Conservation (phyloP, 2,888 invertebrate species). For the Torymus tubicola region DNA sequence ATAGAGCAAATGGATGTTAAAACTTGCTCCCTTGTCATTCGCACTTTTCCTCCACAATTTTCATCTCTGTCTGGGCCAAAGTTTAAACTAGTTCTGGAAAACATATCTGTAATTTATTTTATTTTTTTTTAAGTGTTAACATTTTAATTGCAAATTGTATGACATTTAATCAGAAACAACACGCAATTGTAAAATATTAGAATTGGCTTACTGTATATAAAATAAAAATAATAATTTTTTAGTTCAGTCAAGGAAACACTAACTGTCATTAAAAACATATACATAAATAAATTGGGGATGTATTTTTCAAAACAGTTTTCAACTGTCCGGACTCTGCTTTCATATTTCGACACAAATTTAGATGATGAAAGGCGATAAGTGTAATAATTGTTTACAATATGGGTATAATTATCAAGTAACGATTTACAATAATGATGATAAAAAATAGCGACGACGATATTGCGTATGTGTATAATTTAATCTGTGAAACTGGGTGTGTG, state of each 20-base stretch:
- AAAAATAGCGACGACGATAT: conserved; percentile 49
- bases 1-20: conserved; percentile 51
- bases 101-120: conserved; percentile 32
- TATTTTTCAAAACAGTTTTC: conserved; percentile 34
- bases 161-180: neutral
- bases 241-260: neutral
- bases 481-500: conserved; percentile 19
- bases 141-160: neutral
- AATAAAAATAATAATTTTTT: conserved; percentile 9
- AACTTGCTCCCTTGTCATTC: conserved; percentile 36
- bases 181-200: neutral
- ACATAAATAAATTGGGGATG: conserved; percentile 17
- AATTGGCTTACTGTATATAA: neutral
- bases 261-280: conserved; percentile 29
- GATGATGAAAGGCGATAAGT: conserved; percentile 62
- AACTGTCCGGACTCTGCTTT: conserved; percentile 42
- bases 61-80: conserved; percentile 39
- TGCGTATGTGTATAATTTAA: conserved; percentile 55
- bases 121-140: conserved; percentile 27
- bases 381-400: conserved; percentile 71
- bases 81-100: conserved; percentile 23
- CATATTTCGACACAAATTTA: conserved; percentile 47
- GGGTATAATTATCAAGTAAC: conserved; percentile 56
- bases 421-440: conserved; percentile 55
- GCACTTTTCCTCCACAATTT: conserved; percentile 38